A percentile compares a stretch with the other conserved stretches of the same genome.
Conservation (phyloP, 2,113 vertebrate species). For the Theristicus caerulescens region DNA sequence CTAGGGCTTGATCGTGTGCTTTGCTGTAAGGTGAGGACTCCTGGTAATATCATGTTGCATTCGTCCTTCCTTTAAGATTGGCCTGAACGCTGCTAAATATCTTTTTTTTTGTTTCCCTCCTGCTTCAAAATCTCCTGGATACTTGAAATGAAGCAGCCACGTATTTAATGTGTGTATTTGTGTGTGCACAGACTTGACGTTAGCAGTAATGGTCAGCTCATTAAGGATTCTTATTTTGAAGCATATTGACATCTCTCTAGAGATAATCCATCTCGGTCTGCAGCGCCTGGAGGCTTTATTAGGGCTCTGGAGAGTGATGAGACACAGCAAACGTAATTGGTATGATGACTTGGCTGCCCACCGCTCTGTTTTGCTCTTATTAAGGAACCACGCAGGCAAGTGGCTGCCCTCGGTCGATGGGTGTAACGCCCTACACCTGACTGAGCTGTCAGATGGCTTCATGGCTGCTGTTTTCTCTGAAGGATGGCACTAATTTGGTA, state of each 20-base stretch:
- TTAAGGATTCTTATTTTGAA: not conserved
- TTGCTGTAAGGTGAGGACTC: not conserved
- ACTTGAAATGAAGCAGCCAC: not conserved
- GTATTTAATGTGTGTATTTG: accelerated
- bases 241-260: not conserved
- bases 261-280: not conserved
- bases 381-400: accelerated
- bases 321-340: not conserved
- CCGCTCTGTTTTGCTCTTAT: not conserved
- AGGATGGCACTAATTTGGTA: not conserved
- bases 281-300: not conserved
- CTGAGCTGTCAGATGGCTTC: not conserved
- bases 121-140: not conserved
- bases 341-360: not conserved
- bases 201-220: not conserved
- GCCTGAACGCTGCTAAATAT: not conserved
- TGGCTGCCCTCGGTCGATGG: not conserved
- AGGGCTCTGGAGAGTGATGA: not conserved
- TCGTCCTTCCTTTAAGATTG: not conserved
- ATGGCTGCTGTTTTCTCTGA: accelerated
- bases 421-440: accelerated
- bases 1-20: not conserved
- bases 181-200: accelerated
- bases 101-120: not conserved
- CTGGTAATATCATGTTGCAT: accelerated